Conservation (phyloP, 2,113 vertebrate species). For the Ceyx melanurus region DNA sequence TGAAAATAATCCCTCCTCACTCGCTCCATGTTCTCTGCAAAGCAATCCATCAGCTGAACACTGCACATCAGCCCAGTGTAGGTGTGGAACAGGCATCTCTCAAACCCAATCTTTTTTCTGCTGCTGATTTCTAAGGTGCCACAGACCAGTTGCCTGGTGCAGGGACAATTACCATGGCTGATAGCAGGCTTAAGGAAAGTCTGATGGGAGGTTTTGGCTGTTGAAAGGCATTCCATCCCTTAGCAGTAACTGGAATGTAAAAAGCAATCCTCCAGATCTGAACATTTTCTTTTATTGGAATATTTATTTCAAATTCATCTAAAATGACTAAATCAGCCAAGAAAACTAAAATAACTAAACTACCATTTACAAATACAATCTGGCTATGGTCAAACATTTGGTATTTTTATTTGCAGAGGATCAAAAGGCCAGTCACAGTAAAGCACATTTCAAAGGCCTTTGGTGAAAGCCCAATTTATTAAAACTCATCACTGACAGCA, state of each 20-base stretch:
- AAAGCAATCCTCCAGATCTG: background rate
- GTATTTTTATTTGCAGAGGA: constrained; percentile 66
- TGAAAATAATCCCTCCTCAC: constrained; percentile 1
- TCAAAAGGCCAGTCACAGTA: constrained; percentile 58
- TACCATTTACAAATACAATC: constrained; percentile 26
- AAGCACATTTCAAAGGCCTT: constrained; percentile 60
- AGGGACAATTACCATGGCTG: background rate
- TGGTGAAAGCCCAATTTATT: constrained; percentile 48
- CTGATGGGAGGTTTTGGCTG: background rate
- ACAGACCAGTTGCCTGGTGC: background rate
- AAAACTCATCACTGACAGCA: constrained; percentile 69
- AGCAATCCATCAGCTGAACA: background rate
- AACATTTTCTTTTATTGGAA: background rate
- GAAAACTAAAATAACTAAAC: constrained; percentile 1
- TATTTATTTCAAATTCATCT: constrained; percentile 27
- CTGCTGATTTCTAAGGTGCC: background rate
- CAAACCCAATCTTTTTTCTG: background rate
- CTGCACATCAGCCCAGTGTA: background rate
- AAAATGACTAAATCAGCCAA: background rate
- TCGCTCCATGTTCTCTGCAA: background rate
- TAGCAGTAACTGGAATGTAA: background rate
- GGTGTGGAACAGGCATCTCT: background rate
- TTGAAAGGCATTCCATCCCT: background rate
- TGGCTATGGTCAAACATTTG: constrained; percentile 31
- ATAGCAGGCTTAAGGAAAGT: background rate